phyloP scores from a whole-genome alignment of 2,888 invertebrate species.

The Megamerina dolium region DNA sequence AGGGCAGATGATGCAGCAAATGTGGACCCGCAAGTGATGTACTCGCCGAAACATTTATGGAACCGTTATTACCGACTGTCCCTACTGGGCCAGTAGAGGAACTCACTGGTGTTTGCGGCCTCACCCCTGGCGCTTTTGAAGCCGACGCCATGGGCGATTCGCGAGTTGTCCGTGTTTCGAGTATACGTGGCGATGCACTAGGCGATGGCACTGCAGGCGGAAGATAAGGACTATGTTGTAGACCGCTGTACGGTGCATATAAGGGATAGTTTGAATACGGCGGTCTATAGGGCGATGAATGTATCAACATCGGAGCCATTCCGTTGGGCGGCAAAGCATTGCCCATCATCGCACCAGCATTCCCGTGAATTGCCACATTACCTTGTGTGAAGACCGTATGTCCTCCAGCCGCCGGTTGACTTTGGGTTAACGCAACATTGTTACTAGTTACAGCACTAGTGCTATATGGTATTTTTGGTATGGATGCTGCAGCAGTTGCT shows the following conservation, averaged over 20 bases:
- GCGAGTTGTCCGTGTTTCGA: slow-evolving; percentile 50
- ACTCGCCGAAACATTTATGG: slow-evolving; percentile 20
- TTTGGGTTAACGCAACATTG: no score
- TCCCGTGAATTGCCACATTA: slow-evolving; percentile 25
- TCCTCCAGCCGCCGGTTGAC: no score
- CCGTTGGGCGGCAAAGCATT: slow-evolving; percentile 34
- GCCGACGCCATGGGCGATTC: slow-evolving; percentile 33
- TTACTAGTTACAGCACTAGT: slow-evolving; percentile 16
- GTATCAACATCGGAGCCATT: slow-evolving; percentile 38
- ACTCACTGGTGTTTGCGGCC: slow-evolving; percentile 28
- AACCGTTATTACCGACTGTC: slow-evolving; percentile 21
- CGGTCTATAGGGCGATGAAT: slow-evolving; percentile 43
- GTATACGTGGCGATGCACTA: slow-evolving; percentile 59
- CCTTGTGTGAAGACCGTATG: neutral
- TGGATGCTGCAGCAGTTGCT: slow-evolving; percentile 5
- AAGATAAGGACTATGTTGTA: slow-evolving; percentile 71
- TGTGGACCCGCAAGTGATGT: slow-evolving; percentile 20
- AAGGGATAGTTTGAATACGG: slow-evolving; percentile 53
- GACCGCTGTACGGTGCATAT: slow-evolving; percentile 73
- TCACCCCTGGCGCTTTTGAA: slow-evolving; percentile 22
- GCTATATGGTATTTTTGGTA: slow-evolving; percentile 25
- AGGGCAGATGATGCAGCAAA: slow-evolving; percentile 23
- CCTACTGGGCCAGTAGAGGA: slow-evolving; percentile 10
- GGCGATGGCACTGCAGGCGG: slow-evolving; percentile 58
- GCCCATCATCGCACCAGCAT: slow-evolving; percentile 32